Evolutionary conservation across 1,140 invertebrate genomes (phyloP).

Genomic region (Yoshiicerus persimilis): DNA sequence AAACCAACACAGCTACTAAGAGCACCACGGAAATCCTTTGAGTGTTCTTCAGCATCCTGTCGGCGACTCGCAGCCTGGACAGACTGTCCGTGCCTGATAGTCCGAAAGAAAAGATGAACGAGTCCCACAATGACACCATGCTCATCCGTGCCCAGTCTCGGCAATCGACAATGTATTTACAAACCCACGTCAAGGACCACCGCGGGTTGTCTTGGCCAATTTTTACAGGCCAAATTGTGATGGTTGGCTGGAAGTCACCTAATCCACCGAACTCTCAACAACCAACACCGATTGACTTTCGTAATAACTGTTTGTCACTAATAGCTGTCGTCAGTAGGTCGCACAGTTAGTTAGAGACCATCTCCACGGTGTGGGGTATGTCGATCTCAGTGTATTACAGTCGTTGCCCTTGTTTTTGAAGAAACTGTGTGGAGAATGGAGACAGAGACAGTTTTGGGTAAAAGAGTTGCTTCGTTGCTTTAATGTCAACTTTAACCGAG

Average conservation of each 20-base stretch:
- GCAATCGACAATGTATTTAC: conserved; percentile 27
- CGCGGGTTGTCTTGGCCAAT: conserved; percentile 7
- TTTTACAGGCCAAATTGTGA: conserved; percentile 22
- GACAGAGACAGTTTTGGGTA: no score
- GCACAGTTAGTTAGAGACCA: no score
- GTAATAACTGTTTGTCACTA: not conserved
- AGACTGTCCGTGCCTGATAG: conserved; percentile 22
- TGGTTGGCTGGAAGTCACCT: not conserved
- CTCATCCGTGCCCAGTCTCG: not conserved
- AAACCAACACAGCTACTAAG: conserved; percentile 46
- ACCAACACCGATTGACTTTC: not conserved
- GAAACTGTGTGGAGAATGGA: not conserved
- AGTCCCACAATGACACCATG: conserved; percentile 29
- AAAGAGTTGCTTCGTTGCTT: not conserved
- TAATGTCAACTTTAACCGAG: not conserved
- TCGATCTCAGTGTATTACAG: not conserved
- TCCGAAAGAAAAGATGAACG: conserved; percentile 28
- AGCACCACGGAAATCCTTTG: conserved; percentile 48
- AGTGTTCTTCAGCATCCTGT: conserved; percentile 44
- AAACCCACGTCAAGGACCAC: conserved; percentile 23
- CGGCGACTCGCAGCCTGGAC: conserved; percentile 35
- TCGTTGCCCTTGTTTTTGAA: not conserved
- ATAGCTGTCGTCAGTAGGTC: no score
- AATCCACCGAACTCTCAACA: not conserved
- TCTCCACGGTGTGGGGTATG: not conserved